Percentiles rank a stretch among this genome's conserved stretches.
phyloP scores from a whole-genome alignment of 2,797 vertebrate species.

The Acanthornis magna region DNA sequence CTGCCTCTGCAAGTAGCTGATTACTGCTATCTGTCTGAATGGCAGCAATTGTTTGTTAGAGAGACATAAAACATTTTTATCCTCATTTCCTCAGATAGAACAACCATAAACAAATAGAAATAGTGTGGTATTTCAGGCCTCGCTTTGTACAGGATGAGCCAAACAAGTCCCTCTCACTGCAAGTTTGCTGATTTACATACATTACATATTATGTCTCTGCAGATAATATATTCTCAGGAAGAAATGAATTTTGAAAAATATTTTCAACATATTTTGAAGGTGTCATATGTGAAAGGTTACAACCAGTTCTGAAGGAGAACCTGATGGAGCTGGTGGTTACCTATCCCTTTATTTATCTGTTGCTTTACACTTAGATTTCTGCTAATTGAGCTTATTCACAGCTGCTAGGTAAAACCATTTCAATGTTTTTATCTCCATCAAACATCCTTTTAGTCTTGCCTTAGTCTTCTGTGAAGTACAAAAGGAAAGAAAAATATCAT shows the following conservation, averaged over 20 bases:
- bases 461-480: not conserved
- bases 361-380: not conserved
- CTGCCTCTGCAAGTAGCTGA: not conserved
- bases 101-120: not conserved
- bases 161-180: not conserved
- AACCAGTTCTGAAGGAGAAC: not conserved
- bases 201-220: not conserved
- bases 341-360: not conserved
- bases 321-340: not conserved
- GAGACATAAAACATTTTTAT: not conserved
- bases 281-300: not conserved
- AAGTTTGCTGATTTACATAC: not conserved
- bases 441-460: not conserved
- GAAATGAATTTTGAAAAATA: not conserved
- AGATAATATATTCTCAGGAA: not conserved
- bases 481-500: not conserved
- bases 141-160: not conserved
- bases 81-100: not conserved
- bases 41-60: not conserved
- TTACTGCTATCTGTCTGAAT: conserved; percentile 14
- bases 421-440: not conserved
- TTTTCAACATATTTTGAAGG: not conserved
- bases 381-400: not conserved
- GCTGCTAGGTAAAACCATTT: not conserved
- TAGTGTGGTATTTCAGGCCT: not conserved